Evolutionary conservation across 2,797 vertebrate genomes (phyloP).

Genomic region (Enteromius trimaculatus): DNA sequence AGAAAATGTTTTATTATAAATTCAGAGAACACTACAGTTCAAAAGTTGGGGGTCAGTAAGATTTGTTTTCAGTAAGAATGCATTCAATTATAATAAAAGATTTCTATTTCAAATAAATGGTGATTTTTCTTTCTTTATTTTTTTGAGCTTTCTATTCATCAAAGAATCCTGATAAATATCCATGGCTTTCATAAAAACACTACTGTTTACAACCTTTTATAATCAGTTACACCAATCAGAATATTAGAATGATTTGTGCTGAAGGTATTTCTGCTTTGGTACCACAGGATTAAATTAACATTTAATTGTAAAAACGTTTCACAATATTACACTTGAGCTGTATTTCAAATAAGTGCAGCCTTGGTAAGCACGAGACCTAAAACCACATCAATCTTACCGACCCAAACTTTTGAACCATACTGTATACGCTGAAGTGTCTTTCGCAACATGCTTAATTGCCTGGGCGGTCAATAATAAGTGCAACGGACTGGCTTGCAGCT

Average conservation of each 20-base stretch:
- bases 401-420: not conserved
- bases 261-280: not conserved
- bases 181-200: not conserved
- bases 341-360: not conserved
- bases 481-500: constrained; percentile 3
- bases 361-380: not conserved
- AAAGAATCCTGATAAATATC: not conserved
- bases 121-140: not conserved
- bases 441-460: not conserved
- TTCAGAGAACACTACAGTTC: not conserved
- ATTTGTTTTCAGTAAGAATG: not conserved
- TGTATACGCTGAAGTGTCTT: not conserved
- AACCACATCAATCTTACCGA: not conserved
- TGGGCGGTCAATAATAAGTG: not conserved
- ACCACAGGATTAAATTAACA: not conserved
- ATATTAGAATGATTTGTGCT: not conserved
- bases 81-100: not conserved
- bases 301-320: not conserved
- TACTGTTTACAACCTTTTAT: not conserved
- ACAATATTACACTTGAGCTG: not conserved
- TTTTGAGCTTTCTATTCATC: not conserved
- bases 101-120: not conserved
- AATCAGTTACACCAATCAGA: not conserved
- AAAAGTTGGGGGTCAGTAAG: not conserved
- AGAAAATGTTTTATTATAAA: not conserved